Base-by-base conservation (phyloP, 2,113 vertebrate species). In the Neopipo cinnamomea region DNA sequence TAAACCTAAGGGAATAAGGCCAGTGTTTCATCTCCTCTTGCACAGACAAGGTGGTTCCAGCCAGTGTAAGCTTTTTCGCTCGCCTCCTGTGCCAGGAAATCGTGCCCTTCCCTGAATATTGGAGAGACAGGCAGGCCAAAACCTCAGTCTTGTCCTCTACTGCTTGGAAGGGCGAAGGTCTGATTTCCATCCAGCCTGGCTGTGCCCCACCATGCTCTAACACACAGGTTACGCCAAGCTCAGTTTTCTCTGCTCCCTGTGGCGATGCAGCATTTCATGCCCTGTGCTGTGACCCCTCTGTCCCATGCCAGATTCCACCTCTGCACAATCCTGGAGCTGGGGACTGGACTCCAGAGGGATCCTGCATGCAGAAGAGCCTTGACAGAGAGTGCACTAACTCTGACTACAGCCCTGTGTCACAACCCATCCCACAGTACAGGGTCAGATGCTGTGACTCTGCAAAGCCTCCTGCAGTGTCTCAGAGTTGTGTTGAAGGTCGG, bases 371-470 rank as follows among this genome's bases (percentile, higher is more conserved):
- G 11, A n/a, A 28, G 12, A 70, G 18, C 37, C 74, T 50, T 22
- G 17, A 7, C 2, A 28, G 20, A 13, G 49, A 17, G 30, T 3
- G 11, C 0, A 3, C 37, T 17, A 56, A 30, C 14, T 18, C 27
- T 81, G 66, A 41, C 18, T 68, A 4, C 14, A 50, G 33, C n/a
- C n/a, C 25, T 50, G 74, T 0, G 1, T 56, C 62, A 27, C 8
- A 53, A 12, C 17, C 20, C 37, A 37, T 72, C 19, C 75, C 44
- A 1, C 1, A 0, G 23, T 53, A 25, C 15, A 35, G 50, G 41
- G 19, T 47, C 33, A 12, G 9, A 8, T 63, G 23, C 62, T 56
- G 35, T 58, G 49, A 6, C 80, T 49, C 50, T 56, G 59, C 53
- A 86, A 61, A 89, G 20, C 80, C 33, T 70, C 11, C 6, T 6